phyloP scores from a whole-genome alignment of 30 jellyfish, hydroid and myxozoan genomes.

The Cassiopea andromeda region DNA sequence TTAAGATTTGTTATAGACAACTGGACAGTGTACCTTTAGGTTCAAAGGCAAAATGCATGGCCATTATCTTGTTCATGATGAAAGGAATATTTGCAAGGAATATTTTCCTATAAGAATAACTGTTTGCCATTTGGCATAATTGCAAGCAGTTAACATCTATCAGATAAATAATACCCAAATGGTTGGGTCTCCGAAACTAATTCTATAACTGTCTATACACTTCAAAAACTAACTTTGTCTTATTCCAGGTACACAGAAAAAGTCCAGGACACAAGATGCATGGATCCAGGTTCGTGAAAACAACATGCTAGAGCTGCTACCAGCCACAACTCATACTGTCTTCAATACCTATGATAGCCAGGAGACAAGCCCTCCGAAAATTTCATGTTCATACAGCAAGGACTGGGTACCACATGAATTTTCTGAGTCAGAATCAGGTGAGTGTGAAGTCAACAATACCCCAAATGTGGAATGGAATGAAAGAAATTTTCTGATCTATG shows the following conservation, averaged over 20 bases:
- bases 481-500: slow-evolving; percentile 23
- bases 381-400: background rate
- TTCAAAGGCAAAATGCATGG: too few species aligned
- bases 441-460: background rate
- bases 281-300: background rate
- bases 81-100: too few species aligned
- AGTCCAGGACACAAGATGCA: background rate
- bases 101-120: too few species aligned
- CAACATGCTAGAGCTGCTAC: background rate
- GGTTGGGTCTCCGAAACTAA: background rate
- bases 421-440: slow-evolving; percentile 20
- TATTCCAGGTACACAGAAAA: background rate
- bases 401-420: slow-evolving; percentile 32
- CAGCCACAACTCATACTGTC: too few species aligned
- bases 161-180: background rate
- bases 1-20: too few species aligned
- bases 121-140: too few species aligned
- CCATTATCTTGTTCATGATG: too few species aligned
- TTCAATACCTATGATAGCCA: too few species aligned
- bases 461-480: slow-evolving; percentile 20
- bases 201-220: background rate
- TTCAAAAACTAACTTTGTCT: background rate
- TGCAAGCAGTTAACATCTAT: too few species aligned
- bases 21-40: too few species aligned
- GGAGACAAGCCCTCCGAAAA: too few species aligned